Percentiles rank a stretch among this genome's conserved stretches.
Conservation (phyloP, 1,140 invertebrate genomes). For the Lutraria rhynchaena region DNA sequence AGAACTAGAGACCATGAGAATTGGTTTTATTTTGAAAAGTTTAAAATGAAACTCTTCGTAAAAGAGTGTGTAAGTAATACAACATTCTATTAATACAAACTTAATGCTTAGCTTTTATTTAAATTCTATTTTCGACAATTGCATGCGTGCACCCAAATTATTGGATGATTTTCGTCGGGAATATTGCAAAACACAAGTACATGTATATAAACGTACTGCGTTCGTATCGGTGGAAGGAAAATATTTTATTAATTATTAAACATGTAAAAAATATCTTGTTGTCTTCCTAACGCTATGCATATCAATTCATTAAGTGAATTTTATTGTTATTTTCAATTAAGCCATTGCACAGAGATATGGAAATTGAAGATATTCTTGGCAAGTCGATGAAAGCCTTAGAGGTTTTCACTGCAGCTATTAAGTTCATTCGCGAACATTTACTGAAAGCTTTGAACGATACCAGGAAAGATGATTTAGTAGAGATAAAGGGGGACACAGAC, state of each 20-base stretch:
- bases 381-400: constrained; percentile 34
- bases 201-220: too few species aligned
- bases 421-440: constrained; percentile 20
- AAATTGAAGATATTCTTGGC: constrained; percentile 39
- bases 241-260: background rate
- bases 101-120: too few species aligned
- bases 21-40: constrained; percentile 46
- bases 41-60: constrained; percentile 47
- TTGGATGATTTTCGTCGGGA: too few species aligned
- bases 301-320: background rate
- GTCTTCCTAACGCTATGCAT: background rate
- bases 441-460: constrained; percentile 12
- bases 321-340: background rate
- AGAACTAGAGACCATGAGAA: constrained; percentile 1
- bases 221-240: too few species aligned
- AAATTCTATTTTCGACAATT: too few species aligned
- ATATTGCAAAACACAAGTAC: too few species aligned
- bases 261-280: background rate
- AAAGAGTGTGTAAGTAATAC: constrained; percentile 17
- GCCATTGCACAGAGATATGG: constrained; percentile 43
- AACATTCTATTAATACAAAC: too few species aligned
- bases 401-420: constrained; percentile 30
- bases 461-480: background rate
- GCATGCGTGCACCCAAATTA: too few species aligned
- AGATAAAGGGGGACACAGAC: constrained; percentile 4